Base-by-base conservation (phyloP, 2,113 vertebrate genomes). In the Ctenomys sociabilis region DNA sequence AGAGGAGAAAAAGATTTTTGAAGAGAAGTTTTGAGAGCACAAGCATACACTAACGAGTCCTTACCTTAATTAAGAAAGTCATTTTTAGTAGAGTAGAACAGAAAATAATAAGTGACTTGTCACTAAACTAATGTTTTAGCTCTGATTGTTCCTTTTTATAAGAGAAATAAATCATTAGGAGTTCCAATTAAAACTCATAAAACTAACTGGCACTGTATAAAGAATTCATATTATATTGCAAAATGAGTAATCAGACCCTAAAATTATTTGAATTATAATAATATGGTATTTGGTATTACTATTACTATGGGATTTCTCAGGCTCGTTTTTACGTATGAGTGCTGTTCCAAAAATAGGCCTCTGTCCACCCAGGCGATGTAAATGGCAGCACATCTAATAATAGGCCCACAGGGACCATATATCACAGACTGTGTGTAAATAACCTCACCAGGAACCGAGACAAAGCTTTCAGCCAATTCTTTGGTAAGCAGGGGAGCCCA, bases 21-120 rank as follows among this genome's bases (percentile, higher is more conserved):
- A 92, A 94, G 57, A 86, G 43, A 32, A 59, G 90, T 35, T 49
- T 12, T 66, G 45, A 78, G 26, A 85, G 73, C 12, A 81, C 45
- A 95, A 66, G 52, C 35, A 10, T 28, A 32, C 0, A 2, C 68
- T 85, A 73, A 92, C 82, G 70, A 87, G 84, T 28, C 83, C 94
- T 92, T 92, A 84, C 93, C 96, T 95, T 94, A 96, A 96, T 90
- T 73, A 93, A 93, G 45, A n/a, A 95, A 96, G 24, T 97, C 88
- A 1, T 81, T 61, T 83, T 94, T 89, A 92, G 85, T 40, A 57
- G 66, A 85, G 14, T 12, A 66, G 35, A 81, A 80, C 28, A 94
- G 75, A 91, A 59, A 96, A 96, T 43, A 32, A 49, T 6, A 80
- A 86, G 61, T 16, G 11, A 78, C 78, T 72, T 49, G 22, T 32